Percentiles rank a stretch among this genome's conserved stretches.
phyloP scores from a whole-genome alignment of 2,888 invertebrate species.

The Cheilosia vulpina region DNA sequence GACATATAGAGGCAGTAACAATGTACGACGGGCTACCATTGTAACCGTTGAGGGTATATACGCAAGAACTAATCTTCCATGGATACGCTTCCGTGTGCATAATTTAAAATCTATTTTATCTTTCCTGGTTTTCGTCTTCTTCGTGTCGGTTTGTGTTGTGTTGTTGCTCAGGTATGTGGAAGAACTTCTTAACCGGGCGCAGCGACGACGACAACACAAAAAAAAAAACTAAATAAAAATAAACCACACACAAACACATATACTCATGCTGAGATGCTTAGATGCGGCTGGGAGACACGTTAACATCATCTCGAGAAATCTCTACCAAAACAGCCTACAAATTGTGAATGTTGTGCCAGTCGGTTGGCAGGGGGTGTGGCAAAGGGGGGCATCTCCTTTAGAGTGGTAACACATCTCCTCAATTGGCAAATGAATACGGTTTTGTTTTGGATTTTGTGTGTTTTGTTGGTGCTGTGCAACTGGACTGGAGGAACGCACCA shows the following conservation, averaged over 20 bases:
- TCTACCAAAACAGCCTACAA: slow-evolving; percentile 65
- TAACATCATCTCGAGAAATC: slow-evolving; percentile 65
- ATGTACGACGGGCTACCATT: slow-evolving; percentile 57
- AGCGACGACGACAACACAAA: slow-evolving; percentile 5
- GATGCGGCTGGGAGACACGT: slow-evolving; percentile 7
- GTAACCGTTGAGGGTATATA: slow-evolving; percentile 65
- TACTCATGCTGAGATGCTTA: no score
- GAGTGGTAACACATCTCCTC: slow-evolving; percentile 68
- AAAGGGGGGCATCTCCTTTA: slow-evolving; percentile 52
- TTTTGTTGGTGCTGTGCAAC: slow-evolving; percentile 13
- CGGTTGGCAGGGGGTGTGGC: not conserved
- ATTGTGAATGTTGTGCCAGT: slow-evolving; percentile 49
- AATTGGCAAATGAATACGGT: slow-evolving; percentile 68
- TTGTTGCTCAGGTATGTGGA: slow-evolving; percentile 39
- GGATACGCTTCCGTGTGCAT: slow-evolving; percentile 75
- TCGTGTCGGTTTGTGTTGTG: slow-evolving; percentile 15
- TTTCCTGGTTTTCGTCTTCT: slow-evolving; percentile 72
- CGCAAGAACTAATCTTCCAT: slow-evolving; percentile 74
- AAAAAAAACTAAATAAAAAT: not conserved
- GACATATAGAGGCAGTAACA: slow-evolving; percentile 44
- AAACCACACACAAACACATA: not conserved
- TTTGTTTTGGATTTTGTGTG: slow-evolving; percentile 30
- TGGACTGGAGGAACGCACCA: slow-evolving; percentile 35
- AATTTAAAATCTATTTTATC: slow-evolving; percentile 75
- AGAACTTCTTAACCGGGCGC: slow-evolving; percentile 47